Evolutionary conservation across 2,113 vertebrate genomes (phyloP), one percentile per base, ranked within the genome.

Genomic region (Pseudois nayaur): DNA sequence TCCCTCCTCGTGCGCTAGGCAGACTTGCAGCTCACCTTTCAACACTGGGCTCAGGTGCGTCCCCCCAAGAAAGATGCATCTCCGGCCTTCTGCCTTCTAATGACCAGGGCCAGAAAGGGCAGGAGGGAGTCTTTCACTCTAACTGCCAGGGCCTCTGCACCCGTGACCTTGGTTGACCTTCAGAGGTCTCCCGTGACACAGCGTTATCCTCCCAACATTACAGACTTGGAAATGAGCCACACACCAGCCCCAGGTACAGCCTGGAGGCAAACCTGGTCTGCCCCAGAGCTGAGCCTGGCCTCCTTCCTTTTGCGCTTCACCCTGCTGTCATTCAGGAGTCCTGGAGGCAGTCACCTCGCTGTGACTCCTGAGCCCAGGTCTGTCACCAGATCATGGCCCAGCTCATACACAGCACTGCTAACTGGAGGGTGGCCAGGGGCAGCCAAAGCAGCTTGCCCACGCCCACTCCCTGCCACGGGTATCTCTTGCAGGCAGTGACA

Each of bases 241-340:
- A 21, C 9, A 19, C 19, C 6, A 2, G 5, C 25, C 4, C 27
- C 48, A 16, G 55, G 48, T 19, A 67, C 48, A 52, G 36, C 25
- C 59, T 23, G 5, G 95, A 40, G 67, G 67, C 62, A 19, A 60
- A 25, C 43, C 83, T 36, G 5, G 50, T 11, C 8, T 25, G 15
- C 27, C 76, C 31, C 40, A 3, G 13, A 10, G 29, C 55, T 29
- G 0, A 21, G 31, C 59, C 74, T 16, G 40, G 12, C 40, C 1
- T 0, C 0, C 8, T 5, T 6, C 40, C 21, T 40, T 0, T 19
- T 23, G 11, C 6, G 3, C 5, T 12, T 45, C 5, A 11, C 10
- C 43, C 52, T 13, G 16, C 13, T 33, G 3, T 87, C 15, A 5
- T 3, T 5, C 5, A 7, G 23, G 67, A 25, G 50, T 36, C 25